Percentiles rank a stretch among this genome's conserved stretches.
phyloP scores from a whole-genome alignment of 2,888 invertebrate species.

The Patella depressa region DNA sequence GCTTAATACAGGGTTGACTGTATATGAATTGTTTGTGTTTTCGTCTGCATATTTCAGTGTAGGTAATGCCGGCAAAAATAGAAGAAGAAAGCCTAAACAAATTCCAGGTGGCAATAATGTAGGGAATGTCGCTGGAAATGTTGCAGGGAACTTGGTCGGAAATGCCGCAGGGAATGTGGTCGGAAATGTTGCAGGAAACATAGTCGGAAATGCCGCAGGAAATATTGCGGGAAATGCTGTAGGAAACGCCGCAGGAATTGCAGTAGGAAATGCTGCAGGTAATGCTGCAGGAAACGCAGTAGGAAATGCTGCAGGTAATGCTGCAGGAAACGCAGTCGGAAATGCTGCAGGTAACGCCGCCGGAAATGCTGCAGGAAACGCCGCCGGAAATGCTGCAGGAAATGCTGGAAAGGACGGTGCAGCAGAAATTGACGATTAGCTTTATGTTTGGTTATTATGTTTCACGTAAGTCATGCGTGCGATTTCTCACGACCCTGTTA shows the following conservation, averaged over 20 bases:
- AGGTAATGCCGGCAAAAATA: too few relatives aligned
- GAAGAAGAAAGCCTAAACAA: too few relatives aligned
- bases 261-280: not conserved
- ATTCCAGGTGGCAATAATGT: too few relatives aligned
- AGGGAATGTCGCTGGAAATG: too few relatives aligned
- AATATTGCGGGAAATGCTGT: not conserved
- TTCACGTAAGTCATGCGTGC: too few relatives aligned
- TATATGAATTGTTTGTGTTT: too few relatives aligned
- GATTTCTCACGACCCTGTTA: too few relatives aligned
- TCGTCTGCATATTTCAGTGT: too few relatives aligned
- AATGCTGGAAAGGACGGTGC: not conserved
- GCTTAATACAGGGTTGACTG: too few relatives aligned
- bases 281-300: not conserved
- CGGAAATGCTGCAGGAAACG: not conserved
- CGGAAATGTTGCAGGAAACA: too few relatives aligned
- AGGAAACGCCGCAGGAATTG: not conserved
- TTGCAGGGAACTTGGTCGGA: too few relatives aligned
- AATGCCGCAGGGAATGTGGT: too few relatives aligned
- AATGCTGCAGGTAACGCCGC: not conserved
- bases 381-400: not conserved
- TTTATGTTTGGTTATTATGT: not conserved
- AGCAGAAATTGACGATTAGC: not conserved
- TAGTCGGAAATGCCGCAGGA: not conserved
- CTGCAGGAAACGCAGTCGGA: not conserved
- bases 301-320: not conserved